These are phyloP conservation scores for Coelopa frigida DNA, from an alignment of 1,140 invertebrate species.

Conservation along the genomic window DNA sequence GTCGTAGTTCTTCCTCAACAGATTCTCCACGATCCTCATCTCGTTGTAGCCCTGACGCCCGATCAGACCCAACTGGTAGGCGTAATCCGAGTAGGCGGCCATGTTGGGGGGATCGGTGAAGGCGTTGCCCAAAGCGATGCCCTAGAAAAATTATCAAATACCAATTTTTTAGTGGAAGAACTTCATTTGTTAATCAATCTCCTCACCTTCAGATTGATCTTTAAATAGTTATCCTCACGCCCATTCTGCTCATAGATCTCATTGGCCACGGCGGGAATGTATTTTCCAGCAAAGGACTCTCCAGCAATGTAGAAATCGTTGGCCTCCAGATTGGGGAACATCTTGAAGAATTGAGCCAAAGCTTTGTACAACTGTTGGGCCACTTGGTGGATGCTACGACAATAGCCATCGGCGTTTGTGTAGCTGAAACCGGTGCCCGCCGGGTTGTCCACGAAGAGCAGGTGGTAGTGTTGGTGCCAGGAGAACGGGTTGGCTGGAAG, in stretches of 20 bases:
- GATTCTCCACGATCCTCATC: constrained; percentile 21
- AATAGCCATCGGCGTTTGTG: constrained; percentile 55
- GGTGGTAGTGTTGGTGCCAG: constrained; percentile 57
- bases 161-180: constrained; percentile 52
- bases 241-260: constrained; percentile 62
- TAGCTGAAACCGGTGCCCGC: constrained; percentile 73
- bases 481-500: too few relatives aligned
- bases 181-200: not conserved
- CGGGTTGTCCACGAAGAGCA: constrained; percentile 80
- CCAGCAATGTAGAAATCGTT: constrained; percentile 71
- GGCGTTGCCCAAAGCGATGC: constrained; percentile 60
- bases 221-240: constrained; percentile 28
- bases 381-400: constrained; percentile 54
- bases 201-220: constrained; percentile 50
- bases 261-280: constrained; percentile 66
- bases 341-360: constrained; percentile 60
- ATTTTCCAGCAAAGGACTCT: constrained; percentile 81
- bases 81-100: constrained; percentile 57
- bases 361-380: constrained; percentile 54
- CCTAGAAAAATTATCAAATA: constrained; percentile 14
- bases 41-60: constrained; percentile 46
- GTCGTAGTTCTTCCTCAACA: not conserved
- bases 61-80: constrained; percentile 58
- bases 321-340: constrained; percentile 59
- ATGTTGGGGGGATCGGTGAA: constrained; percentile 58